Base-by-base conservation (phyloP, 1,140 invertebrate genomes). In the Spodoptera litura region DNA sequence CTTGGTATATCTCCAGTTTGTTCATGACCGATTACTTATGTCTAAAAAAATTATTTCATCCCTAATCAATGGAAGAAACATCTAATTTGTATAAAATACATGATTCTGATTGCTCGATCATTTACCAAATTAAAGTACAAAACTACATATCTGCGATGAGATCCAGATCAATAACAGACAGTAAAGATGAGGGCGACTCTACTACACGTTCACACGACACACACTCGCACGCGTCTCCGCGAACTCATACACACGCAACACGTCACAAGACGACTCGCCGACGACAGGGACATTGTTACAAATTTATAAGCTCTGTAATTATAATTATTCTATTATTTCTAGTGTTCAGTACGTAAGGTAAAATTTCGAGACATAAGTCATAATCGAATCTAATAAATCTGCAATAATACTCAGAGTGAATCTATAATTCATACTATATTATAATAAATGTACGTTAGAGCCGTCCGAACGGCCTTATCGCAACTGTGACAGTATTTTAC, bases 391-490 rank as follows among this genome's bases (percentile, higher is more conserved):
- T 92, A 93, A 89, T 91, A 81, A 80, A 82, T 83, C 86, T 83
- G 91, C 90, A 94, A 94, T 94, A 94, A 94, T 94, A 94, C 93
- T 94, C 93, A 90, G 38, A 44, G 89, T 88, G 90, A 92, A 91
- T 92, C 93, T 93, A 93, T 92, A 88, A 91, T 93, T 84, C 91
- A 91, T 93, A 92, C 90, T 94, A 93, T 94, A 94, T 93, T 92
- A 92, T 91, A 89, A 88, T 93, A 91, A 93, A 87, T 89, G 88
- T 87, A 92, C 85, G 88, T 84, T 87, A 88, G 78, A 85, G 83
- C 84, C 86, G 83, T 72, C 80, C 86, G 79, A 81, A 80, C 44
- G 87, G 83, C 83, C 85, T 78, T 79, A 81, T 87, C 86, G 86
- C 86, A 86, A 83, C 84, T 77, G 38, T 44, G 85, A 89, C 90